These are phyloP conservation scores for Holacanthella duospinosa DNA, from an alignment of 2,888 invertebrate genomes.

Conservation along the genomic window DNA sequence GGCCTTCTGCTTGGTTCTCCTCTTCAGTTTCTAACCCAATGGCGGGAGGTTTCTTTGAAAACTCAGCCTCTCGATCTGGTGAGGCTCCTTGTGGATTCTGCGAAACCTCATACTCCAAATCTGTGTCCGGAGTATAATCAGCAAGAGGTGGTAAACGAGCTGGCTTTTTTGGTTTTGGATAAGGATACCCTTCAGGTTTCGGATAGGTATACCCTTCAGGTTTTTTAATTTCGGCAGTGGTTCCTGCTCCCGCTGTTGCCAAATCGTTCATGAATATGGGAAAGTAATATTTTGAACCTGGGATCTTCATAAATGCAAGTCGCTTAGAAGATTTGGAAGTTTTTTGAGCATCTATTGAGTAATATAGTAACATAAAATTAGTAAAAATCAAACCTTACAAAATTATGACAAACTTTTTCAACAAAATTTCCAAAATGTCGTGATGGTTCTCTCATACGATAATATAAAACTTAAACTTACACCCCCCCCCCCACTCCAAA, in stretches of 20 bases:
- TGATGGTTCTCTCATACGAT: too few relatives aligned
- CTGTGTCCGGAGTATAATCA: neutral
- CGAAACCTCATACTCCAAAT: neutral
- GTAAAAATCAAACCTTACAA: too few relatives aligned
- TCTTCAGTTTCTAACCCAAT: neutral
- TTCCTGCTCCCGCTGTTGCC: neutral
- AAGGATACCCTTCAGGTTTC: neutral
- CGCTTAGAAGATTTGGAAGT: too few relatives aligned
- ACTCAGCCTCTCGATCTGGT: neutral
- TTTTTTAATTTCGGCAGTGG: neutral
- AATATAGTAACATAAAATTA: too few relatives aligned
- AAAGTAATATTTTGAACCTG: neutral
- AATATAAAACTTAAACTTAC: too few relatives aligned
- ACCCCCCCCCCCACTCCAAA: too few relatives aligned
- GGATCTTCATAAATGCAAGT: neutral
- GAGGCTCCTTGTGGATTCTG: neutral
- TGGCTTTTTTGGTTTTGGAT: neutral
- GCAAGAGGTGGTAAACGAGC: neutral
- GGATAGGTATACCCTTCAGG: neutral
- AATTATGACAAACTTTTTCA: too few relatives aligned
- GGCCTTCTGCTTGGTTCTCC: neutral
- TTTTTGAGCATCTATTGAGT: too few relatives aligned
- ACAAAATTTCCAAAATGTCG: too few relatives aligned
- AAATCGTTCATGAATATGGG: neutral
- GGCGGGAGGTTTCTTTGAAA: neutral